These are phyloP conservation scores for Eledona agricola DNA, from an alignment of 2,888 invertebrate species.

Conservation along the genomic window DNA sequence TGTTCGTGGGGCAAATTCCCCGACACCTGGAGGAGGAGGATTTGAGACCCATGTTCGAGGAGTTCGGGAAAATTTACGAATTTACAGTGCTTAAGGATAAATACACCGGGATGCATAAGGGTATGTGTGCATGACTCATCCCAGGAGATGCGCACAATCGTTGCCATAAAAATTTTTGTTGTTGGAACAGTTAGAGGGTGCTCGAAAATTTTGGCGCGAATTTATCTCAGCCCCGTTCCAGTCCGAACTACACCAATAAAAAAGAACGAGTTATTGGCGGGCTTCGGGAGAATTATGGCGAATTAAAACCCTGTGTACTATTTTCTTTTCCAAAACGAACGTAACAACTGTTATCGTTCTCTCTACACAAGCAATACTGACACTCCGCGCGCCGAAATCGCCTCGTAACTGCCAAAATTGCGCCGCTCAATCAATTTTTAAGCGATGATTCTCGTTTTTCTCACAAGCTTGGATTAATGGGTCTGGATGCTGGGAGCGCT, in stretches of 20 bases:
- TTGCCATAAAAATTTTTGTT: too few relatives aligned
- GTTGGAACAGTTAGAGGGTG: too few relatives aligned
- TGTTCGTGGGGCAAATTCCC: conserved; percentile 94
- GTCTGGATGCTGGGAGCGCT: conserved; percentile 47
- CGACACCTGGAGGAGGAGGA: conserved; percentile 88
- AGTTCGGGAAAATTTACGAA: conserved; percentile 93
- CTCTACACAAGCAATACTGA: conserved; percentile 26
- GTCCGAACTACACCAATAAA: conserved; percentile 12
- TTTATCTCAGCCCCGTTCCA: conserved; percentile 18
- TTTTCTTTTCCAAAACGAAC: conserved; percentile 21
- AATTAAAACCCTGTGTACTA: conserved; percentile 17
- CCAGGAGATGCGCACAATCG: not conserved
- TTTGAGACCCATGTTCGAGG: conserved; percentile 88
- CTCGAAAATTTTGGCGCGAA: not conserved
- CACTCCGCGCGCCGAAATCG: conserved; percentile 23
- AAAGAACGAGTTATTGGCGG: conserved; percentile 18
- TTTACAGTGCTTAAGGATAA: conserved; percentile 94
- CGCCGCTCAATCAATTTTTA: conserved; percentile 1
- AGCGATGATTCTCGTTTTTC: too few relatives aligned
- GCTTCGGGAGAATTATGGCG: conserved; percentile 21
- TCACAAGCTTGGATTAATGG: conserved; percentile 49
- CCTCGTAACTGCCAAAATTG: conserved; percentile 24
- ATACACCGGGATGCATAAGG: conserved; percentile 95
- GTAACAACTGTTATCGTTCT: conserved; percentile 27
- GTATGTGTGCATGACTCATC: conserved; percentile 60